These are phyloP conservation scores for Cydia fagiglandana DNA, from an alignment of 1,140 invertebrate genomes.

Conservation along the genomic window DNA sequence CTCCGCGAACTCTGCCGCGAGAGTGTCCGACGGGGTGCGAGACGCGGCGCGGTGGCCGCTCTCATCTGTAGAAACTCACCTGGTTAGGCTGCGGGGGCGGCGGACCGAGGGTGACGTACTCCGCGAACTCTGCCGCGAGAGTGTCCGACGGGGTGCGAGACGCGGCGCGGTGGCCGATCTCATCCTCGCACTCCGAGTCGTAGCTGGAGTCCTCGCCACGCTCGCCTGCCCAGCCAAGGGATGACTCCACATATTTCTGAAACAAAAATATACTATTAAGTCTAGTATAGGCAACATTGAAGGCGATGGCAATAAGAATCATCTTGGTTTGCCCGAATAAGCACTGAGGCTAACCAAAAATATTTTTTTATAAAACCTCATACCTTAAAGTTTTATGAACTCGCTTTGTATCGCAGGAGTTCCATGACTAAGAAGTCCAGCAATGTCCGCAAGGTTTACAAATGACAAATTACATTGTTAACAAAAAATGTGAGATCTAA, in stretches of 20 bases:
- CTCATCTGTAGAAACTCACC: constrained; percentile 62
- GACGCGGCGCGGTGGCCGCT: constrained; percentile 80
- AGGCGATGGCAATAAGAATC: neutral
- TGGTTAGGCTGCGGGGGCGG: constrained; percentile 62
- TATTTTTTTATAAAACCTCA: too few species aligned
- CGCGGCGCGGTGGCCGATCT: constrained; percentile 86
- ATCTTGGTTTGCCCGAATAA: too few species aligned
- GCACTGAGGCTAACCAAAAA: too few species aligned
- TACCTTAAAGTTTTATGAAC: too few species aligned
- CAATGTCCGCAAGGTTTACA: too few species aligned
- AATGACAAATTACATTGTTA: neutral
- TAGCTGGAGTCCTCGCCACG: constrained; percentile 91
- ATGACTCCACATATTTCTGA: constrained; percentile 78
- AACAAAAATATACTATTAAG: constrained; percentile 40
- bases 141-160: constrained; percentile 91
- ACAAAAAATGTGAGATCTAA: neutral
- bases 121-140: constrained; percentile 89
- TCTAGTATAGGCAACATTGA: neutral
- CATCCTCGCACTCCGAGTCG: constrained; percentile 91
- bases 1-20: constrained; percentile 91
- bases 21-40: constrained; percentile 89
- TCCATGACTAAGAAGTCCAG: too few species aligned
- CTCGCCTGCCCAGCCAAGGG: constrained; percentile 77
- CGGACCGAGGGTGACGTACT: constrained; percentile 84
- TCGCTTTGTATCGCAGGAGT: too few species aligned